Evolutionary conservation across 2,113 vertebrate species (phyloP).

Genomic region (Osmerus eperlanus): DNA sequence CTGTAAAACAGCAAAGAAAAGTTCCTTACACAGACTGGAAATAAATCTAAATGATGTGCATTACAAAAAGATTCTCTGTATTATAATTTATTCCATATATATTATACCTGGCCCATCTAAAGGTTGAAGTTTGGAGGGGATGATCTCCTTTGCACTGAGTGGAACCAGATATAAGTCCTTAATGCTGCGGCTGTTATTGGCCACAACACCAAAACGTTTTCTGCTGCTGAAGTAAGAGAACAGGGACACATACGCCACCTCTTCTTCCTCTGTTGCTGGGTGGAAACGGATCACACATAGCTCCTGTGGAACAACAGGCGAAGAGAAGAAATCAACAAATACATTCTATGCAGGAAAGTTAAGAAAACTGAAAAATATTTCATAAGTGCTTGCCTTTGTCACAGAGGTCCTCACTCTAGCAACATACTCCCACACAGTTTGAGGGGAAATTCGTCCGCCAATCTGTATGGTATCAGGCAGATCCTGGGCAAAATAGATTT

Average conservation of each 20-base stretch:
- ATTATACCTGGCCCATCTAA: slow-evolving; percentile 93
- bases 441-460: slow-evolving; percentile 89
- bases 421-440: slow-evolving; percentile 98
- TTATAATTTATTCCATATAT: too few relatives aligned
- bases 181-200: slow-evolving; percentile 87
- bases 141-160: slow-evolving; percentile 84
- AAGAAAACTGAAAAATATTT: neutral
- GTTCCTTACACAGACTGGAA: neutral
- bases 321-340: neutral
- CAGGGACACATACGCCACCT: slow-evolving; percentile 94
- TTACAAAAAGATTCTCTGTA: too few relatives aligned
- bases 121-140: slow-evolving; percentile 90
- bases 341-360: neutral
- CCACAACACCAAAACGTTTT: slow-evolving; percentile 92
- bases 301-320: slow-evolving; percentile 73
- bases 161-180: slow-evolving; percentile 98
- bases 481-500: slow-evolving; percentile 75
- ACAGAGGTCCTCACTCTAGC: slow-evolving; percentile 90
- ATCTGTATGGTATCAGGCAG: slow-evolving; percentile 95
- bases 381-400: slow-evolving; percentile 82
- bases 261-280: slow-evolving; percentile 93
- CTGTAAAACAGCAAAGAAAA: slow-evolving; percentile 65
- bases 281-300: slow-evolving; percentile 95
- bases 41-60: neutral
- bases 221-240: slow-evolving; percentile 99